Conservation (phyloP, 1,140 invertebrate genomes). For the Sycobia sp. region DNA sequence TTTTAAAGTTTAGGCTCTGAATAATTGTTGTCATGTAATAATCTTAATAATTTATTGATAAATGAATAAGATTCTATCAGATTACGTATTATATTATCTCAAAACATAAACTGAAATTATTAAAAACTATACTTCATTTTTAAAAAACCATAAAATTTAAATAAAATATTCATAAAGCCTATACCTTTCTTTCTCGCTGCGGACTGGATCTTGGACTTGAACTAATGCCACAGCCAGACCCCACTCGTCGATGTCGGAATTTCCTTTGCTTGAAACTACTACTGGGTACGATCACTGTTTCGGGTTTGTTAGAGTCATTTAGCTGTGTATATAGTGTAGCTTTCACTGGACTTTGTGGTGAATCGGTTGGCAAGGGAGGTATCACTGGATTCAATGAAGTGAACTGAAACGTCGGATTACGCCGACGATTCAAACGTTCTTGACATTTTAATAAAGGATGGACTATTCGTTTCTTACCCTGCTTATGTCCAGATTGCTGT, state of each 20-base stretch:
- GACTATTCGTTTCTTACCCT: slow-evolving; percentile 66
- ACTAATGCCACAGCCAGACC: slow-evolving; percentile 62
- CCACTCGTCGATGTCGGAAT: slow-evolving; percentile 64
- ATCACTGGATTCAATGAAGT: slow-evolving; percentile 60
- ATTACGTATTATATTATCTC: too few relatives aligned
- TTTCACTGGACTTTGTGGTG: slow-evolving; percentile 62
- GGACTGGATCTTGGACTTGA: slow-evolving; percentile 64
- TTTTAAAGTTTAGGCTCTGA: too few relatives aligned
- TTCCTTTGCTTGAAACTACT: slow-evolving; percentile 60
- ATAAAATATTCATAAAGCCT: background rate
- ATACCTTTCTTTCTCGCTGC: slow-evolving; percentile 61
- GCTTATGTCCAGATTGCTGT: slow-evolving; percentile 64
- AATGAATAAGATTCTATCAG: too few relatives aligned
- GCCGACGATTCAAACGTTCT: slow-evolving; percentile 63
- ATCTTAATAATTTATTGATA: too few relatives aligned
- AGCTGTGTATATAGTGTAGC: slow-evolving; percentile 67
- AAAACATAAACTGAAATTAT: too few relatives aligned
- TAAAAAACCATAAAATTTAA: too few relatives aligned
- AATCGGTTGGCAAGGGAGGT: slow-evolving; percentile 59
- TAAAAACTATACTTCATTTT: too few relatives aligned
- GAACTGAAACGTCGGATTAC: slow-evolving; percentile 47
- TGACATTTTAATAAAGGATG: slow-evolving; percentile 68
- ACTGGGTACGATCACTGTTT: slow-evolving; percentile 61
- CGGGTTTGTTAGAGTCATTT: slow-evolving; percentile 65
- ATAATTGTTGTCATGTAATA: too few relatives aligned